phyloP scores from a whole-genome alignment of 2,113 vertebrate species.

The Alethe diademata region DNA sequence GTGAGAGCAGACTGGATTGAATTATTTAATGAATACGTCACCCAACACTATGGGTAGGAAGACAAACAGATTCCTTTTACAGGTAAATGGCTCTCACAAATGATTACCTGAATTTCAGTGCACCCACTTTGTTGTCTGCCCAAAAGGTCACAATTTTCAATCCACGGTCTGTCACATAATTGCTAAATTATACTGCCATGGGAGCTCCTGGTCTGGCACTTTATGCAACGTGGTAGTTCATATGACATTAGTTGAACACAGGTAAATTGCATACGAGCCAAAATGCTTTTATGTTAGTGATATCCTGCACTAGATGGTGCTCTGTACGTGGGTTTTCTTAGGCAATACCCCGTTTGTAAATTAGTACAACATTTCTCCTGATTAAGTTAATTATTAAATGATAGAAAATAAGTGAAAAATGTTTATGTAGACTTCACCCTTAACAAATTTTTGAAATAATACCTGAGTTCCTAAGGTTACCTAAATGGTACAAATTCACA shows the following conservation, averaged over 20 bases:
- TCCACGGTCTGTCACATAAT: neutral
- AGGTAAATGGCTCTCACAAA: neutral
- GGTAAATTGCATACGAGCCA: neutral
- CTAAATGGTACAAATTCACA: neutral
- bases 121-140: neutral
- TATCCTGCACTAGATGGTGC: slow-evolving; percentile 35
- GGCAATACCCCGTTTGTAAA: neutral
- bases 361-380: neutral
- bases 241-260: neutral
- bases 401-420: neutral
- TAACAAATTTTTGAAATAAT: neutral
- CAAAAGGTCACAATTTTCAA: neutral
- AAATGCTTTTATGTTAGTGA: neutral
- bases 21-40: neutral
- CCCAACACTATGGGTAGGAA: neutral
- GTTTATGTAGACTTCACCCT: neutral
- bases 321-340: neutral
- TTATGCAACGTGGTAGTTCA: neutral
- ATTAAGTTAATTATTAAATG: neutral
- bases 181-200: neutral
- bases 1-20: neutral
- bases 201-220: neutral
- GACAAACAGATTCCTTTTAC: neutral
- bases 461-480: neutral
- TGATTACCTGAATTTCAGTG: neutral